A percentile compares a stretch with the other conserved stretches of the same genome.
Evolutionary conservation across 2,113 vertebrate genomes (phyloP).

Genomic region (Phaetusa simplex): DNA sequence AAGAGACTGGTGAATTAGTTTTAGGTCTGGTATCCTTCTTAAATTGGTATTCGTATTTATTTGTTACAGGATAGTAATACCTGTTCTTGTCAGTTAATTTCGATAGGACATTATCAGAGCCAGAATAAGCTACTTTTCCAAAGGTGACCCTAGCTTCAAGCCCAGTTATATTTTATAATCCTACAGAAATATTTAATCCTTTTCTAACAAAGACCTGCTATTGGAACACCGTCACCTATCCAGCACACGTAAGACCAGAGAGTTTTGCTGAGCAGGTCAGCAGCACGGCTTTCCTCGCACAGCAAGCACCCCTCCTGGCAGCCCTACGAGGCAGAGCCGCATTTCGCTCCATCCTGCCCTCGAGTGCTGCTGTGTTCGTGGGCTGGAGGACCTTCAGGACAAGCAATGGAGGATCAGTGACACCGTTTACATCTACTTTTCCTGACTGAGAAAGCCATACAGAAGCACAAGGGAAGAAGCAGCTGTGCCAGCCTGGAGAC

Average conservation of each 20-base stretch:
- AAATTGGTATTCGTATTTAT: background rate
- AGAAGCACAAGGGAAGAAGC: background rate
- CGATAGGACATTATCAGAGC: background rate
- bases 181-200: background rate
- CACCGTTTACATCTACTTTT: no score
- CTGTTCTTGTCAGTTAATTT: background rate
- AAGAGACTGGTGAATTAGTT: background rate
- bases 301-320: background rate
- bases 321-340: background rate
- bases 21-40: background rate
- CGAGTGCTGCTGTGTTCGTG: fast-evolving
- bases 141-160: background rate
- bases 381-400: background rate
- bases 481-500: background rate
- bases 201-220: background rate
- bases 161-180: background rate
- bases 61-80: background rate
- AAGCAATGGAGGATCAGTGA: fast-evolving
- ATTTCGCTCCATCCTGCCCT: fast-evolving
- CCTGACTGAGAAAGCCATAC: background rate
- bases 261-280: background rate
- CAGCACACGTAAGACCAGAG: fast-evolving
- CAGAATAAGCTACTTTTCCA: background rate
- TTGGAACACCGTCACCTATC: background rate
- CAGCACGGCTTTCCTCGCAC: background rate